These are phyloP conservation scores for Spea bombifrons DNA, from an alignment of 2,113 vertebrate genomes.

Conservation along the genomic window DNA sequence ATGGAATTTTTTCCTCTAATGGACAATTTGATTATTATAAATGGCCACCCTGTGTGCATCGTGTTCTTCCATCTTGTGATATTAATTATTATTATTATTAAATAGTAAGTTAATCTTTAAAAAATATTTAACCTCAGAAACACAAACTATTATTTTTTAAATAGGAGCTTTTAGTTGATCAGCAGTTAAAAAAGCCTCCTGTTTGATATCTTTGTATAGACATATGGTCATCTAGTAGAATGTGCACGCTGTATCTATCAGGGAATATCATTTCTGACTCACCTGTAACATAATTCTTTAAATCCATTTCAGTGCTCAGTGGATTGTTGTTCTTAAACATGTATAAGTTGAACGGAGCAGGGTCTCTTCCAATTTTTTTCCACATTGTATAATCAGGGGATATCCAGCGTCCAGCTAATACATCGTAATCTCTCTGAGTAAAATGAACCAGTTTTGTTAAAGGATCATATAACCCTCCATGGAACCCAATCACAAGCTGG, in stretches of 20 bases:
- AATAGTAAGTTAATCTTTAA: too few species aligned
- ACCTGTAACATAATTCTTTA: conserved; percentile 98
- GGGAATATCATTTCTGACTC: conserved; percentile 46
- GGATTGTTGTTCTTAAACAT: conserved; percentile 99
- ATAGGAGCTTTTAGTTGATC: too few species aligned
- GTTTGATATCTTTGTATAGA: neutral
- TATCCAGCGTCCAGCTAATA: conserved; percentile 93
- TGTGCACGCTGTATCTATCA: too few species aligned
- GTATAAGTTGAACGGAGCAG: conserved; percentile 90
- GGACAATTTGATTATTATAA: too few species aligned
- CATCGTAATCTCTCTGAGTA: conserved; percentile 94
- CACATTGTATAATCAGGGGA: conserved; percentile 93
- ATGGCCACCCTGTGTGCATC: too few species aligned
- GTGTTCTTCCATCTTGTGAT: too few species aligned
- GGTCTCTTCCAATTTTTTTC: conserved; percentile 92
- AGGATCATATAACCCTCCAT: conserved; percentile 93
- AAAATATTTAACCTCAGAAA: too few species aligned
- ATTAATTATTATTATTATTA: too few species aligned
- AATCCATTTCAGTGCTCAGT: conserved; percentile 92
- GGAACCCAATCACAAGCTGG: conserved; percentile 93
- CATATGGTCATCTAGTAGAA: too few species aligned
- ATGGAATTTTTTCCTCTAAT: too few species aligned
- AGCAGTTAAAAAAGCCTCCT: neutral
- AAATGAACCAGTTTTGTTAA: conserved; percentile 97
- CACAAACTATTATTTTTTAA: too few species aligned